Evolutionary conservation across 2,113 vertebrate species (phyloP), one percentile per base, ranked within the genome.

Genomic region (Siphamia tubifer): DNA sequence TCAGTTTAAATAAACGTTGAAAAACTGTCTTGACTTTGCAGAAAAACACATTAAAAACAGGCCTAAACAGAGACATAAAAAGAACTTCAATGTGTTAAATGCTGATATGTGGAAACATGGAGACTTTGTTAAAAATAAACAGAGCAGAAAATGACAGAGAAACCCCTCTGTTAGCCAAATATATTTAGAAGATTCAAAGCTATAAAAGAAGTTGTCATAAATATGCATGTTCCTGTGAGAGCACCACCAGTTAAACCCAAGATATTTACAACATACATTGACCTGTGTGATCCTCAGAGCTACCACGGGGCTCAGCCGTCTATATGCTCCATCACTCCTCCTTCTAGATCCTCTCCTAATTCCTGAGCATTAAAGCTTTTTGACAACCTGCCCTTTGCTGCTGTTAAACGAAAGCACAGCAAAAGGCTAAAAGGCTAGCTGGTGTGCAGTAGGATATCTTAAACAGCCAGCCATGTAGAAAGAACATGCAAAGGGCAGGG

Each of bases 401-500:
- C 25, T 43, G 58, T 32, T 63, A 24, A 71, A 66, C 19, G 21
- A 31, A 75, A 60, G 13, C 43, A 27, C 57, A 25, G 47, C 40
- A 55, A 69, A 24, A 60, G 58, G 55, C 52, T 44, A 55, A 69
- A 24, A 60, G 58, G 55, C 58, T 32, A 21, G 25, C 25, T 67
- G 65, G 56, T 56, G 56, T n/a, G 55, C 45, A 64, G 74, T 13
- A 8, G 62, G 23, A 34, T 21, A 44, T 74, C 47, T 48, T 1
- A 64, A 58, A 36, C 47, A 62, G 42, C 11, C 69, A 75, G 28
- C 35, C 61, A 57, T 60, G 68, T 32, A 48, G 73, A 77, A 52
- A 43, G 27, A 70, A 53, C 54, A 70, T 52, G 75, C 30, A 71
- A 63, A 80, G 66, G 75, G 60, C 42, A 70, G 36, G 38, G 35